phyloP scores from a whole-genome alignment of 2,113 vertebrate species.

The Pomatostomus ruficeps region DNA sequence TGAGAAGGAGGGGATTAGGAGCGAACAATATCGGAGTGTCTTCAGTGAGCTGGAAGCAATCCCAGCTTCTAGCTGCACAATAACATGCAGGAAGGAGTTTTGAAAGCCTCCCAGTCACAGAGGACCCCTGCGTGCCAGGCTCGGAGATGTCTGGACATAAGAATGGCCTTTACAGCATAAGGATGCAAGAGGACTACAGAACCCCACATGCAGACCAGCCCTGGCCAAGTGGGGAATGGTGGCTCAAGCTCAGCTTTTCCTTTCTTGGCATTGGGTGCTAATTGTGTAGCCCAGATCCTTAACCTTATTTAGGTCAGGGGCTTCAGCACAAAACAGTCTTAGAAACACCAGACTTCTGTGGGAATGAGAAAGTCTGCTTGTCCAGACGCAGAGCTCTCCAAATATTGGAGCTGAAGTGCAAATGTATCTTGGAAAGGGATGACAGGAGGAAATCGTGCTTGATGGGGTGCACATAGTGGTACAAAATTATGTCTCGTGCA shows the following conservation, averaged over 20 bases:
- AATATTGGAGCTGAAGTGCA: neutral
- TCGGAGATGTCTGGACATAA: neutral
- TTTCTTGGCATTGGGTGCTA: neutral
- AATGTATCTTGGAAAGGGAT: neutral
- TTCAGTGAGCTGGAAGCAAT: constrained; percentile 31
- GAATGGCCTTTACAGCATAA: neutral
- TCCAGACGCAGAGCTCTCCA: neutral
- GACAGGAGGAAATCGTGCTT: neutral
- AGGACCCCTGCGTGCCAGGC: neutral
- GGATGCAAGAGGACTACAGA: neutral
- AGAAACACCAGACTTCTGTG: neutral
- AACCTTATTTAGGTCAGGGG: constrained; percentile 50
- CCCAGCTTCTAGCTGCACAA: constrained; percentile 30
- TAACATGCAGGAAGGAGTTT: constrained; percentile 29
- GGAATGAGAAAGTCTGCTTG: neutral
- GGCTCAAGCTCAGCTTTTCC: neutral
- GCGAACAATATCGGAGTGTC: constrained; percentile 22
- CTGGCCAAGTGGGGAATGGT: neutral
- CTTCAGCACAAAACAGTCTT: neutral
- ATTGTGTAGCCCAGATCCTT: neutral
- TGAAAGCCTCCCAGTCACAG: neutral
- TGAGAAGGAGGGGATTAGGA: neutral
- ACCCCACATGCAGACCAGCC: neutral
- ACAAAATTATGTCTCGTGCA: neutral
- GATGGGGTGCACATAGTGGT: neutral